A percentile compares a stretch with the other conserved stretches of the same genome.
Evolutionary conservation across 1,140 invertebrate genomes (phyloP).

Genomic region (Drosophila nasuta): DNA sequence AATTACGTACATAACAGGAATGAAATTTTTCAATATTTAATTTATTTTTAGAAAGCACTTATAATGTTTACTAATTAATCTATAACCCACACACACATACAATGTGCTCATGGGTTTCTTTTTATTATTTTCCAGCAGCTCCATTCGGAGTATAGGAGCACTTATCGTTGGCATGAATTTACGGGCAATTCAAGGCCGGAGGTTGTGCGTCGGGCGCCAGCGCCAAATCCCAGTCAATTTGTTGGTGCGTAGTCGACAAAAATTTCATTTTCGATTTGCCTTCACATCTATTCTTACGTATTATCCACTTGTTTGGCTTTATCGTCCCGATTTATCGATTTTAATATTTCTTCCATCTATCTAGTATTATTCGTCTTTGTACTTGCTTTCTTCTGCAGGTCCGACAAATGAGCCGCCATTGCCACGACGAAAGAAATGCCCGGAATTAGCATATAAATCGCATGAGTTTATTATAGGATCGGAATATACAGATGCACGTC

Average conservation of each 20-base stretch:
- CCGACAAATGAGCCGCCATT: slow-evolving; percentile 90
- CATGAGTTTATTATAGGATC: slow-evolving; percentile 91
- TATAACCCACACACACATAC: neutral
- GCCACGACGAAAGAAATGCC: slow-evolving; percentile 94
- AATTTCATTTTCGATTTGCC: slow-evolving; percentile 29
- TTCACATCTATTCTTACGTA: neutral
- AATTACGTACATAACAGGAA: neutral
- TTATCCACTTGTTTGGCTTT: slow-evolving; percentile 50
- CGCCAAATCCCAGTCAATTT: slow-evolving; percentile 86
- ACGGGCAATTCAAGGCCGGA: slow-evolving; percentile 89
- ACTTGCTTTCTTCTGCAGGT: slow-evolving; percentile 45
- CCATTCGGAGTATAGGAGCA: slow-evolving; percentile 96
- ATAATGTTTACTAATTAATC: slow-evolving; percentile 19
- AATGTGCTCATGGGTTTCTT: slow-evolving; percentile 20
- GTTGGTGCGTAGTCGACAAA: slow-evolving; percentile 73
- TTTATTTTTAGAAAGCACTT: neutral
- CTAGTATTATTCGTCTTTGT: slow-evolving; percentile 27
- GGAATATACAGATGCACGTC: slow-evolving; percentile 81
- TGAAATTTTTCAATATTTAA: neutral
- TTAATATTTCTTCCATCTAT: slow-evolving; percentile 38
- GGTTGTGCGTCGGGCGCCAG: slow-evolving; percentile 87
- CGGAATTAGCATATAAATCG: slow-evolving; percentile 92
- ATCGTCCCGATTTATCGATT: slow-evolving; percentile 49
- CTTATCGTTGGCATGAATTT: slow-evolving; percentile 96
- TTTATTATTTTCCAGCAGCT: slow-evolving; percentile 88